phyloP scores from a whole-genome alignment of 2,888 invertebrate species.

The Epinotia bilunana region DNA sequence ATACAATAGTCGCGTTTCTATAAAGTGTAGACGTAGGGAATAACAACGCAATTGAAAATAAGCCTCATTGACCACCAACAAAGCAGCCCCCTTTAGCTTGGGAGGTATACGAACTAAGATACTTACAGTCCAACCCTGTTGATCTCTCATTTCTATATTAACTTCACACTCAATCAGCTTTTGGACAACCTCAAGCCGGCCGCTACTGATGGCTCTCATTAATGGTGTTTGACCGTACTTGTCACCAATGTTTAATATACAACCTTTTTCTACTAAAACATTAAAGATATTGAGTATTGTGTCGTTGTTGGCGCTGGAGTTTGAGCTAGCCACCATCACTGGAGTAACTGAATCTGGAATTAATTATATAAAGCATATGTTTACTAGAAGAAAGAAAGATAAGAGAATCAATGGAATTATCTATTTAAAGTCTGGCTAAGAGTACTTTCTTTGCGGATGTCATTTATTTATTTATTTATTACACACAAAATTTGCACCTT shows the following conservation, averaged over 20 bases:
- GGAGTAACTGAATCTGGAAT: conserved; percentile 86
- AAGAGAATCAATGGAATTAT: too few species aligned
- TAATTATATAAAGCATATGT: conserved; percentile 49
- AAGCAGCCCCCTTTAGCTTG: background rate
- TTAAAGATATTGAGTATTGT: conserved; percentile 76
- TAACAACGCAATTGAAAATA: background rate
- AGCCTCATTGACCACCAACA: background rate
- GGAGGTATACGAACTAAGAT: background rate
- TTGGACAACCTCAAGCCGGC: conserved; percentile 79
- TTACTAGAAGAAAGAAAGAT: background rate
- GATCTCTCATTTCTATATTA: conserved; percentile 84
- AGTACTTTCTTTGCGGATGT: too few species aligned
- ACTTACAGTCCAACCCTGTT: conserved; percentile 86
- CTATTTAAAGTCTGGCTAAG: too few species aligned
- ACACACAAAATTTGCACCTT: too few species aligned
- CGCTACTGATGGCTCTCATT: conserved; percentile 85
- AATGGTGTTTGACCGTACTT: conserved; percentile 86
- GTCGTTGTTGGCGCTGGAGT: conserved; percentile 76
- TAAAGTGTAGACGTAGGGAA: too few species aligned
- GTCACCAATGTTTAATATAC: conserved; percentile 82
- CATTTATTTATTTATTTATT: too few species aligned
- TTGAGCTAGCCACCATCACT: conserved; percentile 86
- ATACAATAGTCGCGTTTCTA: background rate
- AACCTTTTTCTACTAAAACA: conserved; percentile 80
- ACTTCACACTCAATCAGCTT: conserved; percentile 81